These are phyloP conservation scores for Amphipyra berbera DNA, from an alignment of 2,888 invertebrate species.

Conservation along the genomic window DNA sequence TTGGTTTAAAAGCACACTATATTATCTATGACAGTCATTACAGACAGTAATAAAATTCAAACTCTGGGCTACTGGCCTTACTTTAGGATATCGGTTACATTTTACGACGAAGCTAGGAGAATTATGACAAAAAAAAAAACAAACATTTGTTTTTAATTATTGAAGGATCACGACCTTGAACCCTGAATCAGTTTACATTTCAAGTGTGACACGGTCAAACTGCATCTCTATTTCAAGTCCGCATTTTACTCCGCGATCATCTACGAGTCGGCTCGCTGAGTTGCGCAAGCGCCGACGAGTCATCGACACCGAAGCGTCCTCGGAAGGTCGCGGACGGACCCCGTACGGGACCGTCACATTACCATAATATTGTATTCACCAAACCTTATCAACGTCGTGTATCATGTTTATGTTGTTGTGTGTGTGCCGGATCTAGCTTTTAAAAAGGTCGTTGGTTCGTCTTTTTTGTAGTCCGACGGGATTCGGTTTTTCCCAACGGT, in stretches of 20 bases:
- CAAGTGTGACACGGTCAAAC: conserved; percentile 31
- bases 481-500: conserved; percentile 42
- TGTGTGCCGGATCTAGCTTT: conserved; percentile 72
- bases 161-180: conserved; percentile 29
- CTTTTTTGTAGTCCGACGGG: conserved; percentile 40
- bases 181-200: conserved; percentile 16
- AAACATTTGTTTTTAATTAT: conserved; percentile 1
- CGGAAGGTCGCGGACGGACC: conserved; percentile 74
- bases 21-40: too few relatives aligned
- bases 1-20: background rate
- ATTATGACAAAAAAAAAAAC: background rate
- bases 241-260: conserved; percentile 54
- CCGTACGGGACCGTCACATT: conserved; percentile 64
- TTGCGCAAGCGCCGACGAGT: conserved; percentile 74
- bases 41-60: too few relatives aligned
- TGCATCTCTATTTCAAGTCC: conserved; percentile 45
- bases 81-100: too few relatives aligned
- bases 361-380: conserved; percentile 59
- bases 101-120: background rate
- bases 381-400: conserved; percentile 63
- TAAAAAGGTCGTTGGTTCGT: conserved; percentile 59
- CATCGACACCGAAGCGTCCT: conserved; percentile 78
- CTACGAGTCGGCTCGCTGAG: conserved; percentile 49
- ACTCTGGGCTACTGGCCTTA: too few relatives aligned
- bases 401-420: conserved; percentile 61